These are phyloP conservation scores for Balearica regulorum DNA, from an alignment of 2,797 vertebrate genomes.

Conservation along the genomic window DNA sequence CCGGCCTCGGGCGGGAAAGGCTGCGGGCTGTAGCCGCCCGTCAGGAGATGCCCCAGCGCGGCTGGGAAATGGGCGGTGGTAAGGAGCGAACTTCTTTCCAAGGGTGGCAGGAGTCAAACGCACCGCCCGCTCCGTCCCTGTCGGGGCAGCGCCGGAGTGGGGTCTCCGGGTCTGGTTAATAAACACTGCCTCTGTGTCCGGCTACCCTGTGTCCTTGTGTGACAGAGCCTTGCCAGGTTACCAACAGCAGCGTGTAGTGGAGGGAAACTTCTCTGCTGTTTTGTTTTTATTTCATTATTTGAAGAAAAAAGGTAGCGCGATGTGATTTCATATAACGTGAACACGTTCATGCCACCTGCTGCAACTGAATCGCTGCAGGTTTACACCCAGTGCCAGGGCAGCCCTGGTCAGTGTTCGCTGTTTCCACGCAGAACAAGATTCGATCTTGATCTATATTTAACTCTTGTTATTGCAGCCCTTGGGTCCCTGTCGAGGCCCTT, in stretches of 20 bases:
- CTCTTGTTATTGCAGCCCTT: neutral
- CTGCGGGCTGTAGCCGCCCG: neutral
- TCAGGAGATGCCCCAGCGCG: rapidly evolving
- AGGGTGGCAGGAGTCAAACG: rapidly evolving
- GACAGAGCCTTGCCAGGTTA: neutral
- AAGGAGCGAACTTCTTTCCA: neutral
- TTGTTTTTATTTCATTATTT: neutral
- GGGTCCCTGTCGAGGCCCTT: neutral
- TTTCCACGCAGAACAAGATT: neutral
- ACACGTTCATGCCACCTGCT: neutral
- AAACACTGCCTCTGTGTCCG: rapidly evolving
- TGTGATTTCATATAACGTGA: rapidly evolving
- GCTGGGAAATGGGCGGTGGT: rapidly evolving
- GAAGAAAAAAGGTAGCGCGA: neutral
- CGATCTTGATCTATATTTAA: neutral
- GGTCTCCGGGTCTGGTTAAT: no score
- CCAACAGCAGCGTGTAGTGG: rapidly evolving
- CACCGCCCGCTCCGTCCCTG: neutral
- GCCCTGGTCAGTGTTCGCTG: neutral
- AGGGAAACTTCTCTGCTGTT: neutral
- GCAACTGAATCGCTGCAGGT: neutral
- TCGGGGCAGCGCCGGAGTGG: neutral
- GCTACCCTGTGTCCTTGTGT: neutral
- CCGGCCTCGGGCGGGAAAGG: neutral
- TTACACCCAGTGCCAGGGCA: neutral